These are phyloP conservation scores for Drosophila repletoides DNA, from an alignment of 1,140 invertebrate species.

Conservation along the genomic window DNA sequence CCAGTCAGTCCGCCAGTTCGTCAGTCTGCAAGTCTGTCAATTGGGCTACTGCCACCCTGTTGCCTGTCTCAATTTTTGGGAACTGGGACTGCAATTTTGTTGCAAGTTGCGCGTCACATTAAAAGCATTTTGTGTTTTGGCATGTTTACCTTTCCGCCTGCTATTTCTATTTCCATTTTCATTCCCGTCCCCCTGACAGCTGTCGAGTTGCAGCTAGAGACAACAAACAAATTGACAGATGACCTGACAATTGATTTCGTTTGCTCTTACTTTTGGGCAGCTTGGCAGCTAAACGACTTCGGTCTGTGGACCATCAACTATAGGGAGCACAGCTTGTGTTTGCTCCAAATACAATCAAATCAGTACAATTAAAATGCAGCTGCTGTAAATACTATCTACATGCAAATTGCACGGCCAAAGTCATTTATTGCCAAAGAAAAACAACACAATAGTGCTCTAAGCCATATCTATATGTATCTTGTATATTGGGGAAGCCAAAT, in stretches of 20 bases:
- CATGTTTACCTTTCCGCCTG: conserved; percentile 50
- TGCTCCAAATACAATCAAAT: conserved; percentile 40
- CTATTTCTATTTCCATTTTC: not conserved
- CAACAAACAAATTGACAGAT: conserved; percentile 80
- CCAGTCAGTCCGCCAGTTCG: not conserved
- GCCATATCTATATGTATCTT: conserved; percentile 28
- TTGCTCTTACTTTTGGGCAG: conserved; percentile 25
- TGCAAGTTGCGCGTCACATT: conserved; percentile 71
- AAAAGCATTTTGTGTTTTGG: conserved; percentile 74
- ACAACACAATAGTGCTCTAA: conserved; percentile 6
- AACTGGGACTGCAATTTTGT: conserved; percentile 54
- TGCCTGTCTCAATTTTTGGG: conserved; percentile 17
- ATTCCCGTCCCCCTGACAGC: conserved; percentile 44
- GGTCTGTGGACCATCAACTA: conserved; percentile 1
- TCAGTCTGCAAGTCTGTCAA: conserved; percentile 10
- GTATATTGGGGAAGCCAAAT: not conserved
- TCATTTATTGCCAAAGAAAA: conserved; percentile 55
- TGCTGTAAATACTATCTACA: conserved; percentile 71
- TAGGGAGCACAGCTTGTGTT: conserved; percentile 4
- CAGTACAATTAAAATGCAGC: conserved; percentile 73
- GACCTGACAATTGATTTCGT: conserved; percentile 78
- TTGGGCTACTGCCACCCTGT: conserved; percentile 50
- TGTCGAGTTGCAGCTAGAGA: conserved; percentile 67
- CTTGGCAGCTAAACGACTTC: conserved; percentile 13
- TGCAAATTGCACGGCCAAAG: conserved; percentile 68